Base-by-base conservation (phyloP, 2,888 invertebrate species). In the Octonoba sinensis region DNA sequence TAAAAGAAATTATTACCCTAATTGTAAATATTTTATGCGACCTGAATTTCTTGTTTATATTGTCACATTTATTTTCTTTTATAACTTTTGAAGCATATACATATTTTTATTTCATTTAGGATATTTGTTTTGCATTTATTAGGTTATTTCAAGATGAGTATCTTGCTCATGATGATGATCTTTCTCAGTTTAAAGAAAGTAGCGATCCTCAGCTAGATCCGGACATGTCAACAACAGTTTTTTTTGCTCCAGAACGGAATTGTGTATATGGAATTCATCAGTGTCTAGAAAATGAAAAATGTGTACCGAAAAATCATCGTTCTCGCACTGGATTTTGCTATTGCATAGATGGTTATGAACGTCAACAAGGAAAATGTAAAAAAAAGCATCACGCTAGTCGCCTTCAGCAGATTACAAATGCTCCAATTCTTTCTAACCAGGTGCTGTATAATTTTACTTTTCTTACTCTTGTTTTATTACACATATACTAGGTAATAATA, bases 261-360 rank as follows among this genome's bases (percentile, higher is more conserved):
- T 94, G 94, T 88, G 91, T 92, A 87, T 89, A 92, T 24, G 92
- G 91, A 15, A 87, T 89, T 27, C 87, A 88, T 1, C 90, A 91
- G 67, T 95, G 95, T 86, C 91, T 91, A 0, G 89, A 90, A 27
- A 93, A 94, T 87, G 93, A 95, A 87, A 91, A 93, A 85, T 95
- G 95, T 87, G 89, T 92, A 3, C 89, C 89, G 49, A 88, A 90
- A 15, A 88, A 87, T 72, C 86, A 89, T 0, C 92, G 93, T 87
- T 89, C 91, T 1, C 89, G 92, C 56, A 91, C 91, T 85, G 94
- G 95, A 0, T 89, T 93, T 49, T 96, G 95, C 86, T 91, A 91
- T 86, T 95, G 95, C 88, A 89, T 91, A 24, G 89, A 90, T 1
- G 93, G 93, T 0, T 94, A 90, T 85, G 87, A 88, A 20, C 89